phyloP scores from a whole-genome alignment of 1,140 invertebrate genomes.

The Phortica variegata region DNA sequence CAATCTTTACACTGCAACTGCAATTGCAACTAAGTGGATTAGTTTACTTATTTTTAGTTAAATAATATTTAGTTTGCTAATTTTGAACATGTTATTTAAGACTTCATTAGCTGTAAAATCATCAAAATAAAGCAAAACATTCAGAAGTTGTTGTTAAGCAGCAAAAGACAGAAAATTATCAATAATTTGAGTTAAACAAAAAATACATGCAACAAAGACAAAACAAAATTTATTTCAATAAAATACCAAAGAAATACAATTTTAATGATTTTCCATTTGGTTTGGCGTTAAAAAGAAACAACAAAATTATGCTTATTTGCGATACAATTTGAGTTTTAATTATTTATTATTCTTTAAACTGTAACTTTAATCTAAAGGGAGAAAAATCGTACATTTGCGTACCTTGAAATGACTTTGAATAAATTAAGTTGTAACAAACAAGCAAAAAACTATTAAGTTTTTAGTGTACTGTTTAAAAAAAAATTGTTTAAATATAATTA shows the following conservation, averaged over 20 bases:
- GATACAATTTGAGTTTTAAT: conserved; percentile 3
- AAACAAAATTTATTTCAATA: conserved; percentile 42
- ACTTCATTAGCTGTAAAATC: background rate
- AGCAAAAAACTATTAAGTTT: background rate
- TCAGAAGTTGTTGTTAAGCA: conserved; percentile 34
- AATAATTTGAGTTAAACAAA: conserved; percentile 45
- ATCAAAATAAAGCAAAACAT: conserved; percentile 9
- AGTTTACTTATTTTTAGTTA: no score
- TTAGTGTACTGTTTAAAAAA: background rate
- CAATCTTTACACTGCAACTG: background rate
- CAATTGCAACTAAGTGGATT: background rate
- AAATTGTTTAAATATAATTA: background rate
- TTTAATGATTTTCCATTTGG: background rate
- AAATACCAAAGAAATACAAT: conserved; percentile 42
- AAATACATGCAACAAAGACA: conserved; percentile 1
- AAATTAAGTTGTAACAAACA: no score
- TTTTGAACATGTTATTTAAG: no score
- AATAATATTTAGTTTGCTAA: no score
- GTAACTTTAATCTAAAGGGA: no score
- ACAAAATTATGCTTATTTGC: conserved; percentile 5
- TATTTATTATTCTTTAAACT: background rate
- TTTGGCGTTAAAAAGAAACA: no score
- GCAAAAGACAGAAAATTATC: conserved; percentile 29
- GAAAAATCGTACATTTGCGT: no score
- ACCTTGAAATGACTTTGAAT: no score